Percentiles rank a stretch among this genome's conserved stretches.
phyloP scores from a whole-genome alignment of 1,140 invertebrate genomes.

The Trichomalopsis sarcophagae region DNA sequence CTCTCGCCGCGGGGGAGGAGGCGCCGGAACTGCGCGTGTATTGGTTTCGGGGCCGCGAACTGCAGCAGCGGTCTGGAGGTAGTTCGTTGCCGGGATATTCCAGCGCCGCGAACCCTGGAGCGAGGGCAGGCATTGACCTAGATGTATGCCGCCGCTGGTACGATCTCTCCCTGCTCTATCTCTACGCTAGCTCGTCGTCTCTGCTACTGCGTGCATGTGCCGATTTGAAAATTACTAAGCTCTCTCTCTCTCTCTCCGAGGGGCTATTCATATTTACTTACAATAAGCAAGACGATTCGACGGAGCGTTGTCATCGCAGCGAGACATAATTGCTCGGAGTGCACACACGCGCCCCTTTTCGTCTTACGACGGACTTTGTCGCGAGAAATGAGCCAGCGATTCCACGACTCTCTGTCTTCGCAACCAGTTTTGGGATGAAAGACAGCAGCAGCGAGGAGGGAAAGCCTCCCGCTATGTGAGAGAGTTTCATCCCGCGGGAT shows the following conservation, averaged over 20 bases:
- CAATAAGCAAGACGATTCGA: neutral
- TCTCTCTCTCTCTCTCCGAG: neutral
- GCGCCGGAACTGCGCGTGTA: constrained; percentile 40
- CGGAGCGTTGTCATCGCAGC: neutral
- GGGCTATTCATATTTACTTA: neutral
- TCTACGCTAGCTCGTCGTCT: constrained; percentile 25
- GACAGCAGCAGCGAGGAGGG: neutral
- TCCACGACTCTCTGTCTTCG: neutral
- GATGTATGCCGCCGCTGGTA: constrained; percentile 54
- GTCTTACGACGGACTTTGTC: neutral
- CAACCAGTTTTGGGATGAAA: constrained; percentile 21
- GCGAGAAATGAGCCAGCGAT: too few relatives aligned
- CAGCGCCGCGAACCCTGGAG: constrained; percentile 56
- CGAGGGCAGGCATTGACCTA: constrained; percentile 68
- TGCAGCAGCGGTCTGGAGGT: constrained; percentile 53
- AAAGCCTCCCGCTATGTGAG: constrained; percentile 24
- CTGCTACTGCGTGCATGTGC: too few relatives aligned
- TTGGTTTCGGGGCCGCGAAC: constrained; percentile 6
- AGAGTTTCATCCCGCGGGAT: constrained; percentile 11
- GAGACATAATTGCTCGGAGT: too few relatives aligned
- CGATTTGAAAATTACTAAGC: too few relatives aligned
- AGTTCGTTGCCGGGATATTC: constrained; percentile 23
- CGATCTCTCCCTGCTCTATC: constrained; percentile 47
- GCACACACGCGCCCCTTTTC: neutral
- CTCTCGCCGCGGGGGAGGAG: constrained; percentile 20